These are phyloP conservation scores for Aphaenogaster floridana DNA, from an alignment of 1,140 invertebrate genomes.

Conservation along the genomic window DNA sequence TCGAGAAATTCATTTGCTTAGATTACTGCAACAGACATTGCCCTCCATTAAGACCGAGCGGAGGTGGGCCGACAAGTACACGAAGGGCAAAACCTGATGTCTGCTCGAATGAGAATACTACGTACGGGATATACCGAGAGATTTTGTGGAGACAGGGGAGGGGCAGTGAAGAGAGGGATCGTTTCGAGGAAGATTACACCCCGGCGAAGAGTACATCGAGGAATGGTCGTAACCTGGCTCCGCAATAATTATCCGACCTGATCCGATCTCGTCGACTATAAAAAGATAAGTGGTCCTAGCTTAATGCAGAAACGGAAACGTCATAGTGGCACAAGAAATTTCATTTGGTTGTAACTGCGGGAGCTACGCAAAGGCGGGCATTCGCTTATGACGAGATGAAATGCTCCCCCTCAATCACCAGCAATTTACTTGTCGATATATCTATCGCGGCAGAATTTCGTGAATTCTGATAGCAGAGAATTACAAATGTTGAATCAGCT, in stretches of 20 bases:
- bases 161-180: slow-evolving; percentile 14
- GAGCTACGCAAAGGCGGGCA: not conserved
- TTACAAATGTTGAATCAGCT: slow-evolving; percentile 27
- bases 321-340: slow-evolving; percentile 49
- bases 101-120: slow-evolving; percentile 57
- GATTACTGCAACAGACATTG: slow-evolving; percentile 61
- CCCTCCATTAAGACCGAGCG: slow-evolving; percentile 48
- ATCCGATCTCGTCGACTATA: slow-evolving; percentile 56
- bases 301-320: slow-evolving; percentile 41
- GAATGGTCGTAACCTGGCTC: slow-evolving; percentile 24
- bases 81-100: slow-evolving; percentile 54
- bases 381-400: slow-evolving; percentile 35
- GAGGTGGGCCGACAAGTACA: slow-evolving; percentile 45
- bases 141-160: not conserved
- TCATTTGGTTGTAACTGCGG: slow-evolving; percentile 43
- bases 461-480: slow-evolving; percentile 7
- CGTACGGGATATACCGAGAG: slow-evolving; percentile 31
- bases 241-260: slow-evolving; percentile 59
- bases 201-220: slow-evolving; percentile 54
- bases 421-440: slow-evolving; percentile 38
- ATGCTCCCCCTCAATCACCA: slow-evolving; percentile 17
- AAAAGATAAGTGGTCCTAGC: slow-evolving; percentile 59
- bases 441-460: slow-evolving; percentile 24
- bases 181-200: slow-evolving; percentile 57
- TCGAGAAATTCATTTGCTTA: slow-evolving; percentile 66